phyloP scores from a whole-genome alignment of 1,140 invertebrate species.

The Orussus abietinus region DNA sequence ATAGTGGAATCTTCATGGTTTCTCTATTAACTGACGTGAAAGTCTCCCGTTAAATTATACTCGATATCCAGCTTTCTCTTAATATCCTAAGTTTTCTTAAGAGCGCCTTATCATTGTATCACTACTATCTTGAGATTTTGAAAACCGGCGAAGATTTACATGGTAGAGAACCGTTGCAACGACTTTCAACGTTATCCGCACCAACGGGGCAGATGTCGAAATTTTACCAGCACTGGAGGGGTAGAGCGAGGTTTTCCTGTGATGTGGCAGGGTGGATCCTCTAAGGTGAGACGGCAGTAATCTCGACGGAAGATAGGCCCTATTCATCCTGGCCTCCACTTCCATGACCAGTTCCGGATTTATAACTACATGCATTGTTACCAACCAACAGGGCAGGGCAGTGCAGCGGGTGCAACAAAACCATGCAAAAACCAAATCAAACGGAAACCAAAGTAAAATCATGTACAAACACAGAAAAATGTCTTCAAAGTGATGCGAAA shows the following conservation, averaged over 20 bases:
- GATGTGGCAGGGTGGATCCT: constrained; percentile 41
- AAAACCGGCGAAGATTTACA: no score
- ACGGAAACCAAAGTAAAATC: constrained; percentile 52
- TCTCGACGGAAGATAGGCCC: constrained; percentile 70
- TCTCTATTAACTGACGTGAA: no score
- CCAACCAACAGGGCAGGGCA: constrained; percentile 42
- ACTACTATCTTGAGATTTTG: no score
- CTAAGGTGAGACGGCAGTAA: constrained; percentile 54
- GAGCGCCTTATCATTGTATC: no score
- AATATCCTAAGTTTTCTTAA: no score
- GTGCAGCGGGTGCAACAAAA: constrained; percentile 53
- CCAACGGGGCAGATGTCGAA: constrained; percentile 5
- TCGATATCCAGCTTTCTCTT: no score
- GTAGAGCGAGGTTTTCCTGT: constrained; percentile 51
- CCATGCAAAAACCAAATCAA: constrained; percentile 57
- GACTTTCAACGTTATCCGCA: neutral
- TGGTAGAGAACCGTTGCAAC: neutral
- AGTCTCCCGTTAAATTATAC: no score
- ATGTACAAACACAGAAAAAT: constrained; percentile 41
- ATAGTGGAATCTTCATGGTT: no score
- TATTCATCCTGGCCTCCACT: constrained; percentile 84
- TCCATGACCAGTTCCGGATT: constrained; percentile 82
- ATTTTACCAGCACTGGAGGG: constrained; percentile 48
- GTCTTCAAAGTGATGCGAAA: constrained; percentile 32
- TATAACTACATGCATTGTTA: constrained; percentile 67